A percentile compares a stretch with the other conserved stretches of the same genome.
phyloP scores from a whole-genome alignment of 2,888 invertebrate genomes.

The Ypsolopha sequella region DNA sequence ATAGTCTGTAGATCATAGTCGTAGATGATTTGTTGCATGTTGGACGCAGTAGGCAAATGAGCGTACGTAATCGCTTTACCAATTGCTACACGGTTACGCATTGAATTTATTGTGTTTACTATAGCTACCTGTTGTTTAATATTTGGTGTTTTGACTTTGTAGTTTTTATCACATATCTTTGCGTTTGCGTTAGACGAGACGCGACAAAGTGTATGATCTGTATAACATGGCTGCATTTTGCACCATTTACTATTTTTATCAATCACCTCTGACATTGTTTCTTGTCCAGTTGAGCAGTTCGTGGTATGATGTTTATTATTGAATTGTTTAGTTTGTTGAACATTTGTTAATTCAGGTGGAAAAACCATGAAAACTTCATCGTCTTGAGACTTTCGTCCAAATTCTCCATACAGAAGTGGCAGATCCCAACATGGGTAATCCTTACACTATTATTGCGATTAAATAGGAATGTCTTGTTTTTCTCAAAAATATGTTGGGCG shows the following conservation, averaged over 20 bases:
- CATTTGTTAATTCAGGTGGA: constrained; percentile 28
- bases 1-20: constrained; percentile 50
- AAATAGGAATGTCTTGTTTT: too few species aligned
- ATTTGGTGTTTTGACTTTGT: constrained; percentile 28
- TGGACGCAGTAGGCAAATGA: constrained; percentile 44
- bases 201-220: constrained; percentile 55
- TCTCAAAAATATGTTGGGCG: too few species aligned
- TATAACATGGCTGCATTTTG: constrained; percentile 43
- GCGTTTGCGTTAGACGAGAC: constrained; percentile 30
- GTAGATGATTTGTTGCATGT: constrained; percentile 55
- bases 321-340: constrained; percentile 15
- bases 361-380: constrained; percentile 34
- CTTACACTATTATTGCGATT: constrained; percentile 19
- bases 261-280: not conserved
- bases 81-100: constrained; percentile 51
- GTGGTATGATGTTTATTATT: not conserved
- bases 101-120: constrained; percentile 48
- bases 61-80: constrained; percentile 30
- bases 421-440: constrained; percentile 50
- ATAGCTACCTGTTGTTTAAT: constrained; percentile 33
- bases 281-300: not conserved
- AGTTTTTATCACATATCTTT: constrained; percentile 32
- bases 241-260: constrained; percentile 44
- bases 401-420: constrained; percentile 41
- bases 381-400: constrained; percentile 16